phyloP scores from a whole-genome alignment of 2,113 vertebrate species.

The Oreochromis spilurus region DNA sequence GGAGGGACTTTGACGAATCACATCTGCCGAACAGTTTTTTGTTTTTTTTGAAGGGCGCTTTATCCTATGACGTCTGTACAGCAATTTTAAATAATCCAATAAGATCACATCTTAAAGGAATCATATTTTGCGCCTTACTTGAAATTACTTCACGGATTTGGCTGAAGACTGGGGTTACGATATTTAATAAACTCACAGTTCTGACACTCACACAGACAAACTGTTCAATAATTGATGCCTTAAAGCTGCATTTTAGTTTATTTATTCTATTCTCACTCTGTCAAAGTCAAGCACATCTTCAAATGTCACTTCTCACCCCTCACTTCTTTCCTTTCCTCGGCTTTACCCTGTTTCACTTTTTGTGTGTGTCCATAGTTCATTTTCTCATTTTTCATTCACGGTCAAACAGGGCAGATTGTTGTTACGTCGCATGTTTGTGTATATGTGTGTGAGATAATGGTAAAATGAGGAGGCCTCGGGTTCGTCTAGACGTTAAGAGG shows the following conservation, averaged over 20 bases:
- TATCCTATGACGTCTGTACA: background rate
- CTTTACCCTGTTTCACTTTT: background rate
- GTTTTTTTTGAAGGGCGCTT: background rate
- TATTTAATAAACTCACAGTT: background rate
- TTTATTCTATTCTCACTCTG: background rate
- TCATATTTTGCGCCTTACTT: background rate
- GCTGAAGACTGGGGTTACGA: background rate
- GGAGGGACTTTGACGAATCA: background rate
- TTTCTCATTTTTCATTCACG: background rate
- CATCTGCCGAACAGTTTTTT: background rate
- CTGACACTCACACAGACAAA: background rate
- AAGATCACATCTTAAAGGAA: background rate
- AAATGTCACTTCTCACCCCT: background rate
- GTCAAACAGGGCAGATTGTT: background rate
- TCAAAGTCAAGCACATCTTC: background rate
- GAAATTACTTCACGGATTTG: background rate
- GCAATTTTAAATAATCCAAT: background rate
- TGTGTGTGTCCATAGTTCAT: background rate
- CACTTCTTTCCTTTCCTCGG: background rate
- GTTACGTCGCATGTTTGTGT: background rate
- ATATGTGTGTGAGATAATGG: background rate
- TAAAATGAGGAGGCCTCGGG: slow-evolving; percentile 21
- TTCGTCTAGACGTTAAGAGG: slow-evolving; percentile 20
- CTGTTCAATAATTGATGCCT: background rate
- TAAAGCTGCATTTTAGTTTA: background rate